A percentile compares a stretch with the other conserved stretches of the same genome.
Conservation (phyloP, 2,113 vertebrate species). For the Pachypanchax playfairii region DNA sequence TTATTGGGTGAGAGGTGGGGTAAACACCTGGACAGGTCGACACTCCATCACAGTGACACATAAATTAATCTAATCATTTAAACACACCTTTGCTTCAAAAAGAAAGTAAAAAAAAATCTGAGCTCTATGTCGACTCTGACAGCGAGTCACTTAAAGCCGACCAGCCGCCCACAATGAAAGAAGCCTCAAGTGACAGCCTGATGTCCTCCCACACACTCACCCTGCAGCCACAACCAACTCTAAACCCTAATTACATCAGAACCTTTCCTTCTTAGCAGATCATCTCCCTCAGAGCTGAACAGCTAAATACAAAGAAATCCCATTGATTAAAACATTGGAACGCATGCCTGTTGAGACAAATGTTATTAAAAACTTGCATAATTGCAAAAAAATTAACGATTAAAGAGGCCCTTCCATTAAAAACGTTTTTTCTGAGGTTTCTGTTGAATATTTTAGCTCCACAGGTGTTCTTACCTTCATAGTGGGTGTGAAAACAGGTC, state of each 20-base stretch:
- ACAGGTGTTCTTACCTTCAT: too few species aligned
- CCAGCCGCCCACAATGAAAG: conserved; percentile 34
- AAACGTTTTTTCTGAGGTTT: too few species aligned
- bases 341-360: conserved; percentile 31
- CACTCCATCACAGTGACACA: too few species aligned
- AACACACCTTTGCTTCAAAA: background rate
- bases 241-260: conserved; percentile 40
- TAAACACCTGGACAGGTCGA: too few species aligned
- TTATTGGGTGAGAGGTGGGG: too few species aligned
- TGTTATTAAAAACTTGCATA: too few species aligned
- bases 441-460: too few species aligned
- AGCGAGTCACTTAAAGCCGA: conserved; percentile 35
- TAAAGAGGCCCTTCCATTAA: too few species aligned
- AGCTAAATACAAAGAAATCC: conserved; percentile 15
- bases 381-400: too few species aligned
- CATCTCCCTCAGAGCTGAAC: conserved; percentile 31
- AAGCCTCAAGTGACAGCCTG: conserved; percentile 45
- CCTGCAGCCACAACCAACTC: conserved; percentile 63
- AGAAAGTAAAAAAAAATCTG: conserved; percentile 22
- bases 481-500: too few species aligned
- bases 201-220: conserved; percentile 61
- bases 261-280: conserved; percentile 53
- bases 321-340: conserved; percentile 31
- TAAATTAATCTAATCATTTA: background rate
- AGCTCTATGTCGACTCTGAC: conserved; percentile 17